Percentiles rank a stretch among this genome's conserved stretches.
Conservation (phyloP, 1,140 invertebrate species). For the Phenacoccus solenopsis region DNA sequence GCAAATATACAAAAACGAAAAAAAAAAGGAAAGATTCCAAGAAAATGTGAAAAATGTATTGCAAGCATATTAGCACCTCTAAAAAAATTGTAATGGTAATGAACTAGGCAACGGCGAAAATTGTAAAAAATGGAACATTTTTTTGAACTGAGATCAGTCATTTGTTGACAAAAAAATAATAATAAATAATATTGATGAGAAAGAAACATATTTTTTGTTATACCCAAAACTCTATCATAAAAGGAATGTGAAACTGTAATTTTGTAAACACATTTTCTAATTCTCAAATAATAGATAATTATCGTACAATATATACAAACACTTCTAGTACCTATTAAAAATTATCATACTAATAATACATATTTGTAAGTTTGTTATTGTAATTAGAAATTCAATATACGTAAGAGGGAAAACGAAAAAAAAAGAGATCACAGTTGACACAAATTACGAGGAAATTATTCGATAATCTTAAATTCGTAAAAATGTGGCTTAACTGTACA, state of each 20-base stretch:
- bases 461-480: too few relatives aligned
- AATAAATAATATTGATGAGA: too few relatives aligned
- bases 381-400: background rate
- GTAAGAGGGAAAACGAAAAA: background rate
- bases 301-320: too few relatives aligned
- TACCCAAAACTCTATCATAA: too few relatives aligned
- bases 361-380: background rate
- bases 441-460: background rate
- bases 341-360: too few relatives aligned
- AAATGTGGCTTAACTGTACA: too few relatives aligned
- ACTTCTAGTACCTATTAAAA: too few relatives aligned
- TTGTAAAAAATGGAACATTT: conserved; percentile 1
- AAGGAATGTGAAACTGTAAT: background rate
- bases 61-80: background rate
- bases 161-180: background rate
- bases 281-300: too few relatives aligned
- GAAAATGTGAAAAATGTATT: background rate
- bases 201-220: too few relatives aligned
- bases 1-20: background rate
- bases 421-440: background rate
- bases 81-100: background rate
- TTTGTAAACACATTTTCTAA: background rate
- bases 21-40: too few relatives aligned
- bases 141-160: background rate
- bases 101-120: background rate